These are phyloP conservation scores for Drosophila cyrtoloma DNA, from an alignment of 2,888 invertebrate genomes.

Conservation along the genomic window DNA sequence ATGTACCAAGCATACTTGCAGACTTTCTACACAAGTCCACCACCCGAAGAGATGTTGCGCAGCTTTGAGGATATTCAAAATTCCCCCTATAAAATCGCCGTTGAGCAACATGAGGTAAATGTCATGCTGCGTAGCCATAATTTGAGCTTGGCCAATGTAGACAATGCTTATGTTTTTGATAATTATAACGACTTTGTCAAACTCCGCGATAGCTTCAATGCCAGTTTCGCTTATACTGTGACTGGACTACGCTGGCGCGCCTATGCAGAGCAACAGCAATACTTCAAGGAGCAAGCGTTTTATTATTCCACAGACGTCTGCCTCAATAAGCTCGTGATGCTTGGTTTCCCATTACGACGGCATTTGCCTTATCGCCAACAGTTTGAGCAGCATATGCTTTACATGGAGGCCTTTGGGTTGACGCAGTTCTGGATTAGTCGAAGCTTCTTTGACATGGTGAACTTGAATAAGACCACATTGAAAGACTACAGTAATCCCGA, in stretches of 20 bases:
- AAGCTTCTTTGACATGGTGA: constrained; percentile 56
- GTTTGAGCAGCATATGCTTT: constrained; percentile 53
- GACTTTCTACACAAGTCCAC: constrained; percentile 52
- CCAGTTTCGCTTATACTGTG: constrained; percentile 47
- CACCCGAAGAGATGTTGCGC: constrained; percentile 11
- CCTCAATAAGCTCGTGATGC: constrained; percentile 15
- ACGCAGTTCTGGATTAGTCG: constrained; percentile 27
- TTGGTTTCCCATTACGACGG: constrained; percentile 41
- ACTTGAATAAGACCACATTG: constrained; percentile 1
- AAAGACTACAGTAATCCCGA: constrained; percentile 35
- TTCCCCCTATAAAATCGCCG: constrained; percentile 15
- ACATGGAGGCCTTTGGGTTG: not conserved
- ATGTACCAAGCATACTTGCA: constrained; percentile 68
- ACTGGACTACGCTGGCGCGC: constrained; percentile 45
- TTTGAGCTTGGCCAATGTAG: too few species aligned
- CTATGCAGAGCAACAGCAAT: constrained; percentile 58
- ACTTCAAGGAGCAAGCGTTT: constrained; percentile 46
- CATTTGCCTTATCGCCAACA: constrained; percentile 57
- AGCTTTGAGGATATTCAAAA: constrained; percentile 25
- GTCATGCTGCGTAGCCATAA: not conserved
- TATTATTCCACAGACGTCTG: constrained; percentile 52
- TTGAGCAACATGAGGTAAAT: not conserved
- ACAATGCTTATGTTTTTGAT: not conserved
- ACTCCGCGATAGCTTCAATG: constrained; percentile 47
- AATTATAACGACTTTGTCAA: constrained; percentile 18